These are phyloP conservation scores for Sigmodon hispidus DNA, from an alignment of 2,113 vertebrate genomes.

Conservation along the genomic window DNA sequence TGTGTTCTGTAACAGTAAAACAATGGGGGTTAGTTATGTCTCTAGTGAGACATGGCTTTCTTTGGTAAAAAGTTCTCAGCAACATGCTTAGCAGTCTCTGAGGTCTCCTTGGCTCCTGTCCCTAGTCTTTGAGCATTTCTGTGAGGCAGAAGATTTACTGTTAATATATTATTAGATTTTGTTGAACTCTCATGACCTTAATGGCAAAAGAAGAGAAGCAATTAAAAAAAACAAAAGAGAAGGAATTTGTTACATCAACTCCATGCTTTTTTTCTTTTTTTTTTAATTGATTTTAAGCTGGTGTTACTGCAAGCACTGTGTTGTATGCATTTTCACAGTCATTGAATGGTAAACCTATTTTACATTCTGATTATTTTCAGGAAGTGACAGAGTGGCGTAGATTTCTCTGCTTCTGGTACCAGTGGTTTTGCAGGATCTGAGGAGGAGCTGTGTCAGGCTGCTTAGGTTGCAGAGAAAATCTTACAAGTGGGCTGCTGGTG, in stretches of 20 bases:
- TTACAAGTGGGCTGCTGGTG: neutral
- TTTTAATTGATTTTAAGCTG: neutral
- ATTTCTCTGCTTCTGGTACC: neutral
- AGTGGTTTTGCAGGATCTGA: neutral
- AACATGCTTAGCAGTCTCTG: neutral
- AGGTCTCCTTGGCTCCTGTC: neutral
- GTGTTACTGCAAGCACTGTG: neutral
- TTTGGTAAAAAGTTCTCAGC: neutral
- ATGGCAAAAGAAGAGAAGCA: constrained; percentile 1
- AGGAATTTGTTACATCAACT: neutral
- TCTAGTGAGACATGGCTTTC: neutral
- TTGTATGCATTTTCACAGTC: neutral
- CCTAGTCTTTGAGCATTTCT: constrained; percentile 2
- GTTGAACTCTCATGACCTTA: neutral
- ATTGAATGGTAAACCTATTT: neutral
- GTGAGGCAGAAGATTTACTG: neutral
- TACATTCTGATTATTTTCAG: constrained; percentile 5
- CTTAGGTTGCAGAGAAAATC: neutral
- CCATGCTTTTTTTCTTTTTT: too few species aligned
- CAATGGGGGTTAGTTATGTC: neutral
- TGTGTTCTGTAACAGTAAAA: constrained; percentile 4
- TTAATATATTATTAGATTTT: neutral
- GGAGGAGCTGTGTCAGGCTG: neutral
- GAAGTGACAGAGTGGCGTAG: neutral
- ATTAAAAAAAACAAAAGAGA: too few species aligned